phyloP scores from a whole-genome alignment of 2,797 vertebrate species.

The Acestrorhynchus altus region DNA sequence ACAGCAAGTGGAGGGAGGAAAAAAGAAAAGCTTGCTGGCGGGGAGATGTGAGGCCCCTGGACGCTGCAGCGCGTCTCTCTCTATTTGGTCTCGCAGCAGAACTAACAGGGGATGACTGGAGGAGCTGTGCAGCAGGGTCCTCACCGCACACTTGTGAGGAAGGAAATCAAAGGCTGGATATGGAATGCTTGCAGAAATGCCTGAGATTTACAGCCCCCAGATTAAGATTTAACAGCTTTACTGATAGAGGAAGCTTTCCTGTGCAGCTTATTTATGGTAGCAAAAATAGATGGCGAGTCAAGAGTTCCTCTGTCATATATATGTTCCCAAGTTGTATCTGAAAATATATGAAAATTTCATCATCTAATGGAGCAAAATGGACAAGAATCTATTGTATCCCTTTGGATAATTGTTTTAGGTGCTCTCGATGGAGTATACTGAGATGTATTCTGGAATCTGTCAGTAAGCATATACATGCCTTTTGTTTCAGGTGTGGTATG shows the following conservation, averaged over 20 bases:
- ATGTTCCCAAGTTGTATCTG: background rate
- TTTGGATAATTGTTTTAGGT: too few relatives aligned
- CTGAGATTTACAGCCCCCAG: constrained; percentile 21
- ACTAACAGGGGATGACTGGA: constrained; percentile 57
- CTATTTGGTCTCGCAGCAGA: constrained; percentile 56
- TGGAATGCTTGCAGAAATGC: constrained; percentile 21
- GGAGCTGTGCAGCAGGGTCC: constrained; percentile 42
- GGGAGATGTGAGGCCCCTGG: constrained; percentile 58
- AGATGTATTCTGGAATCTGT: too few relatives aligned
- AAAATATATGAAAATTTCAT: background rate
- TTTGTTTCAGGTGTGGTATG: too few relatives aligned
- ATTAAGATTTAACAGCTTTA: constrained; percentile 3
- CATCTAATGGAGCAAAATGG: too few relatives aligned
- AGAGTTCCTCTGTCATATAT: background rate
- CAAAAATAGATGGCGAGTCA: background rate
- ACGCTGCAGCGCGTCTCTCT: constrained; percentile 62
- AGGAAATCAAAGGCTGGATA: constrained; percentile 16
- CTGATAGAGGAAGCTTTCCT: background rate
- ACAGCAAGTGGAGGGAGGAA: constrained; percentile 40
- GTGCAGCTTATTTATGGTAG: background rate
- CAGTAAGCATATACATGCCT: too few relatives aligned
- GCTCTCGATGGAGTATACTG: too few relatives aligned
- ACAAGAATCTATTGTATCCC: too few relatives aligned
- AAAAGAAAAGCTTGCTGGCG: constrained; percentile 18
- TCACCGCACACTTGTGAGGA: constrained; percentile 34